Evolutionary conservation across 2,113 vertebrate species (phyloP).

Genomic region (Actenoides lindsayi): DNA sequence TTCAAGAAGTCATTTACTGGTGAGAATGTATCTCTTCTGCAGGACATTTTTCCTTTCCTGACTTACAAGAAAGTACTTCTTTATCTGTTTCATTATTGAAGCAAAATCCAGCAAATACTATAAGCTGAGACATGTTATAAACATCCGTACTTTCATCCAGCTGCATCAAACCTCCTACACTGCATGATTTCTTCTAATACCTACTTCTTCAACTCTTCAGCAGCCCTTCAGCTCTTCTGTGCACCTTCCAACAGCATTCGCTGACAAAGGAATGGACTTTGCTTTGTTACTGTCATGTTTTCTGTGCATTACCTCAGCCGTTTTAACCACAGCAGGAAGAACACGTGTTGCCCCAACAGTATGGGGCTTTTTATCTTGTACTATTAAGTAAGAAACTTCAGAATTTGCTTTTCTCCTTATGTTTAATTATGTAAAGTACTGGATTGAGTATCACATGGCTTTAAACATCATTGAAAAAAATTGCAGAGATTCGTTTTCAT

Average conservation of each 20-base stretch:
- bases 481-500: not conserved
- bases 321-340: not conserved
- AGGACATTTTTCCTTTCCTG: not conserved
- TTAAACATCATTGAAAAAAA: not conserved
- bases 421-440: not conserved
- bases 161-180: not conserved
- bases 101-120: not conserved
- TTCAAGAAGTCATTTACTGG: not conserved
- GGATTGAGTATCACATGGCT: not conserved
- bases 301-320: not conserved
- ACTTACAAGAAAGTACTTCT: not conserved
- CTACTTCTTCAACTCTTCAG: not conserved
- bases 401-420: not conserved
- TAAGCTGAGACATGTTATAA: not conserved
- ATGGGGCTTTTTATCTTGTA: not conserved
- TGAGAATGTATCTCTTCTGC: not conserved
- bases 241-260: not conserved
- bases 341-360: not conserved
- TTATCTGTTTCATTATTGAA: not conserved
- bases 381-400: not conserved
- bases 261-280: not conserved
- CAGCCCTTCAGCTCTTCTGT: not conserved
- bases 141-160: not conserved
- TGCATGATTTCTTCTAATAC: not conserved
- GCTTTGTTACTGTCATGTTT: not conserved